These are phyloP conservation scores for Cebus imitator DNA, from an alignment of 2,113 vertebrate genomes.

Conservation along the genomic window DNA sequence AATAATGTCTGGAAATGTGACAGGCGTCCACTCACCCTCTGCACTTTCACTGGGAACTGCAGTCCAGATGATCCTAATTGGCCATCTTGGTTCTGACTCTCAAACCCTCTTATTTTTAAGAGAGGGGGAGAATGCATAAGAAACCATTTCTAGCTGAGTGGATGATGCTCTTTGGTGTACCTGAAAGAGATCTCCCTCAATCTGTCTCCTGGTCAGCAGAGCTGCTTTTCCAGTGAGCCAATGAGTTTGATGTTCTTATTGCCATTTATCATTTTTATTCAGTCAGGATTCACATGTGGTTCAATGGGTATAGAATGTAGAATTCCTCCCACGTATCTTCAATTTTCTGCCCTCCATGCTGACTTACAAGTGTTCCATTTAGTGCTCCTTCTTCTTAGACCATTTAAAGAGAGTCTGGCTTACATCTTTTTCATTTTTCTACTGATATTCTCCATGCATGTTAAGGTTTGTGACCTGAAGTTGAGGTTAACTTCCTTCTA, in stretches of 20 bases:
- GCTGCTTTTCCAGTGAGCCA: background rate
- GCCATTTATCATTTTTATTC: background rate
- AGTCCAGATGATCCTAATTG: no score
- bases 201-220: background rate
- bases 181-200: background rate
- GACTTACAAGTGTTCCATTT: background rate
- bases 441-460: background rate
- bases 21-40: no score
- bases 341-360: background rate
- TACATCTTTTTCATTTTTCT: background rate
- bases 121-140: background rate
- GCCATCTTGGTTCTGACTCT: background rate
- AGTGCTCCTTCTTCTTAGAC: background rate
- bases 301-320: background rate
- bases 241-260: background rate
- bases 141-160: background rate
- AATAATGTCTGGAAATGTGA: no score
- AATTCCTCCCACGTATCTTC: background rate
- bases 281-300: no score
- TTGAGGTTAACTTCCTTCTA: background rate
- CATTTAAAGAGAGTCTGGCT: background rate
- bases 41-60: no score
- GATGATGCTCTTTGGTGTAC: background rate
- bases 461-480: slow-evolving; percentile 17
- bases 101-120: background rate